These are phyloP conservation scores for Leucopsar rothschildi DNA, from an alignment of 2,113 vertebrate genomes.

Conservation along the genomic window DNA sequence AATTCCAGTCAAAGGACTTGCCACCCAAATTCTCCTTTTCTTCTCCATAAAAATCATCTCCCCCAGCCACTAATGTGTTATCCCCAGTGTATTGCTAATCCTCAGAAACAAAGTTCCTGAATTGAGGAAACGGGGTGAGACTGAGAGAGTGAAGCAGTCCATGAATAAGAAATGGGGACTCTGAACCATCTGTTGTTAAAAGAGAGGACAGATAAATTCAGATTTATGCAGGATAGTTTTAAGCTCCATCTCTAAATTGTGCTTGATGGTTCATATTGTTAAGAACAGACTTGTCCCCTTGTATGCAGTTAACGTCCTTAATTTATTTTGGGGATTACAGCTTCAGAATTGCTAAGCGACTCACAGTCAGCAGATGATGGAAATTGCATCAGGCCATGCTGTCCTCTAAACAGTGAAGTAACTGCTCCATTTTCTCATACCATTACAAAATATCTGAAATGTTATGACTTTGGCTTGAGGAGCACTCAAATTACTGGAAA, in stretches of 20 bases:
- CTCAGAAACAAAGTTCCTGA: background rate
- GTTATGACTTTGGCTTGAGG: background rate
- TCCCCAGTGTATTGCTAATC: background rate
- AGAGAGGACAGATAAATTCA: background rate
- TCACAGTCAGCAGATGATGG: constrained; percentile 8
- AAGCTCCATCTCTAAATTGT: background rate
- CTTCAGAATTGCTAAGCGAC: background rate
- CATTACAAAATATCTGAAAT: background rate
- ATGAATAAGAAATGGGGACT: background rate
- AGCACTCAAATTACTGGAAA: background rate
- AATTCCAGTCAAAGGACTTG: background rate
- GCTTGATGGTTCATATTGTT: background rate
- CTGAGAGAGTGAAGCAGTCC: background rate
- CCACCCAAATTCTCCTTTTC: background rate
- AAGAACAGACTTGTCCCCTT: background rate
- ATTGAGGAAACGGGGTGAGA: background rate
- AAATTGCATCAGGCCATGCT: background rate
- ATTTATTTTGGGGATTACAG: constrained; percentile 27
- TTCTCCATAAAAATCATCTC: background rate
- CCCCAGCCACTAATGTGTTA: background rate
- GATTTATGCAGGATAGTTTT: constrained; percentile 7
- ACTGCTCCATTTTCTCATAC: background rate
- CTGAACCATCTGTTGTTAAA: background rate
- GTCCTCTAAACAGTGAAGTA: background rate
- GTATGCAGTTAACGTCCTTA: background rate